These are phyloP conservation scores for Augochlora pura DNA, from an alignment of 1,140 invertebrate species.

Conservation along the genomic window DNA sequence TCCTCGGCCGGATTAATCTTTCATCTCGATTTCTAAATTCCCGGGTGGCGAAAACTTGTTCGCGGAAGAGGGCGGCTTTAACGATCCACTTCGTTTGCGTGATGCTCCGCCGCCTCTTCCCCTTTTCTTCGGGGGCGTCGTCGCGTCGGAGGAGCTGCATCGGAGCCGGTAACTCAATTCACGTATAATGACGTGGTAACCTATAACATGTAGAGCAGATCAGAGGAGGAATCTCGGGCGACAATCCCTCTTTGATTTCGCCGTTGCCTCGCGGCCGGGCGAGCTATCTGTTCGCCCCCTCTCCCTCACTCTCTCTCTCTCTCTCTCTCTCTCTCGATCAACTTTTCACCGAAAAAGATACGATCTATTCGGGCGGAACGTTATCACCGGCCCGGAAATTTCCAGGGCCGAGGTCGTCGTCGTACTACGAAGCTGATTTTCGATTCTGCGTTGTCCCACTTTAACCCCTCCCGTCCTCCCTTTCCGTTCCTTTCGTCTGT, in stretches of 20 bases:
- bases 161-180: slow-evolving; percentile 30
- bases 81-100: slow-evolving; percentile 43
- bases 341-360: slow-evolving; percentile 48
- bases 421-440: slow-evolving; percentile 45
- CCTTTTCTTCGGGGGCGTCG: slow-evolving; percentile 3
- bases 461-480: background rate
- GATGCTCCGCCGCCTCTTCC: slow-evolving; percentile 18
- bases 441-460: slow-evolving; percentile 35
- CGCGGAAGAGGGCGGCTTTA: slow-evolving; percentile 10
- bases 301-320: slow-evolving; percentile 7
- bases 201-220: background rate
- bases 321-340: slow-evolving; percentile 29
- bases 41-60: slow-evolving; percentile 18
- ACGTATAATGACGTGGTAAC: slow-evolving; percentile 39
- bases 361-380: slow-evolving; percentile 45
- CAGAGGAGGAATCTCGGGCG: slow-evolving; percentile 1
- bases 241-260: slow-evolving; percentile 7
- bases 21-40: slow-evolving; percentile 26
- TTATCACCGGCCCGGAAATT: slow-evolving; percentile 56
- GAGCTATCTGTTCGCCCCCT: slow-evolving; percentile 11
- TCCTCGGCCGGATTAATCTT: background rate
- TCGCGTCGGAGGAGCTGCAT: background rate
- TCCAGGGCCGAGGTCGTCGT: slow-evolving; percentile 37
- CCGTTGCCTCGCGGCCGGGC: background rate
- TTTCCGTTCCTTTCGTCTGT: slow-evolving; percentile 4